A percentile compares a stretch with the other conserved stretches of the same genome.
Evolutionary conservation across 2,888 invertebrate genomes (phyloP).

Genomic region (Fragum fragum): DNA sequence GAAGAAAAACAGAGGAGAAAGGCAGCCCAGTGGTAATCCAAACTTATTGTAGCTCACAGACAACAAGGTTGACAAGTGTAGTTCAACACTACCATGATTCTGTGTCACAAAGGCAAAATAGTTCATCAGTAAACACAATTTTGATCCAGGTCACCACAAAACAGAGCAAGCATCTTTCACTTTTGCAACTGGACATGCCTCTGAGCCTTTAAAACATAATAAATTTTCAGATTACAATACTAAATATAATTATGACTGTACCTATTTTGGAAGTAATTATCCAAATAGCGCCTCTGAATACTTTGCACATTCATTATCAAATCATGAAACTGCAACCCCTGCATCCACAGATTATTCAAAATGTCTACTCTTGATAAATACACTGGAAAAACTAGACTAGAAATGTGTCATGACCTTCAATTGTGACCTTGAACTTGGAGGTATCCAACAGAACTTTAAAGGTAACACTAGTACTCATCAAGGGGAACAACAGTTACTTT

Average conservation of each 20-base stretch:
- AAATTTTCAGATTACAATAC: neutral
- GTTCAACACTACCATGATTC: no score
- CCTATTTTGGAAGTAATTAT: neutral
- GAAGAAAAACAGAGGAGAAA: neutral
- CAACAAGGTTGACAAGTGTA: neutral
- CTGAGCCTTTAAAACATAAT: neutral
- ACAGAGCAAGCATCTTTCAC: no score
- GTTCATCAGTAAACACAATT: no score
- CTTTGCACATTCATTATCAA: neutral
- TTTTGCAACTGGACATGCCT: neutral
- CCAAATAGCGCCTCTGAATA: slow-evolving; percentile 5
- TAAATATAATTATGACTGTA: neutral
- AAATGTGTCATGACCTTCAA: no score
- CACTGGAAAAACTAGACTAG: neutral
- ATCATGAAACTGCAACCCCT: neutral
- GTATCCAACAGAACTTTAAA: no score
- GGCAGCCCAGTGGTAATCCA: neutral
- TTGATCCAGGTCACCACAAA: no score
- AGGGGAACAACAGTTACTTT: no score
- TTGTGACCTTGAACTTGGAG: no score
- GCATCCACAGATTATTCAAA: neutral
- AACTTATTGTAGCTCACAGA: neutral
- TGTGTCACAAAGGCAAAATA: no score
- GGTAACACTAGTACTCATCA: no score
- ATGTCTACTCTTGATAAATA: neutral